Evolutionary conservation across 2,888 invertebrate species (phyloP).

Genomic region (Plebejus argus): DNA sequence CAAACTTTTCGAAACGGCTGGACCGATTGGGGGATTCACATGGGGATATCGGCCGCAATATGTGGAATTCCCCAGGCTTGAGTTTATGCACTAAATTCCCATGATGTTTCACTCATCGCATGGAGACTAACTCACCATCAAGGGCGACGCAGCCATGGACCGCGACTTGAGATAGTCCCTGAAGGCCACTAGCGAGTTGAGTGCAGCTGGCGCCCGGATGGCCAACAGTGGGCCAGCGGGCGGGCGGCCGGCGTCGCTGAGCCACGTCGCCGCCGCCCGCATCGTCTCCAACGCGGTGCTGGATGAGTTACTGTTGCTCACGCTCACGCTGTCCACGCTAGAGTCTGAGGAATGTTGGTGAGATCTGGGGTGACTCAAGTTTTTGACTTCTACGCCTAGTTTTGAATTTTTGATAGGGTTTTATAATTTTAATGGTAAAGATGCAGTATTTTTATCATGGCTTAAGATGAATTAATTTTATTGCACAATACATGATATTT

Average conservation of each 20-base stretch:
- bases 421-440: no score
- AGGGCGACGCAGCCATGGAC: constrained; percentile 87
- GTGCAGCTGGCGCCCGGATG: constrained; percentile 88
- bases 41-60: no score
- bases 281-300: constrained; percentile 80
- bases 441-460: no score
- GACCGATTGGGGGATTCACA: no score
- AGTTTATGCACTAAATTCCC: no score
- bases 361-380: no score
- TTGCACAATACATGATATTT: no score
- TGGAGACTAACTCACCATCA: constrained; percentile 71
- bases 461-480: no score
- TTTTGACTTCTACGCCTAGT: no score
- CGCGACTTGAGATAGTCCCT: constrained; percentile 90
- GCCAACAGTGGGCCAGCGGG: constrained; percentile 59
- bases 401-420: no score
- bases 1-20: no score
- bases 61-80: no score
- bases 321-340: constrained; percentile 71
- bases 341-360: constrained; percentile 54
- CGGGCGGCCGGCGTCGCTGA: constrained; percentile 82
- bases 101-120: neutral
- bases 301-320: constrained; percentile 55
- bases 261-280: constrained; percentile 91
- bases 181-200: constrained; percentile 87